Conservation (phyloP, 2,797 vertebrate species). For the Eleutherodactylus coqui region DNA sequence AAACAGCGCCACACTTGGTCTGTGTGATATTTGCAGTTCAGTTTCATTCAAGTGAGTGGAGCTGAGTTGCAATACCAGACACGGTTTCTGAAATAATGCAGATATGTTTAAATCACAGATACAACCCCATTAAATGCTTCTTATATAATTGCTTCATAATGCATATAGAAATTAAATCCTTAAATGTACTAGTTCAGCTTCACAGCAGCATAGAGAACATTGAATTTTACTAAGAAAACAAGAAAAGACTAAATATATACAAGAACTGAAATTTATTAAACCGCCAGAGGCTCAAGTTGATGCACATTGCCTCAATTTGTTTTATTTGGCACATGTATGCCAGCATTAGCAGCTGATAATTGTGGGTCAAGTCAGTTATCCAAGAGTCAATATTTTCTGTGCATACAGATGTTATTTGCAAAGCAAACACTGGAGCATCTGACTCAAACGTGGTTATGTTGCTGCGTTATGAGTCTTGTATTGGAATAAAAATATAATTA, state of each 20-base stretch:
- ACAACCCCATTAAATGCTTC: neutral
- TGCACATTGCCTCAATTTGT: neutral
- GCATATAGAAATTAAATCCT: neutral
- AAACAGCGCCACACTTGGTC: no score
- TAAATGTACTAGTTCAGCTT: neutral
- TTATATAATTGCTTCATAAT: neutral
- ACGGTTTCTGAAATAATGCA: neutral
- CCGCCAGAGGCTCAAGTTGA: neutral
- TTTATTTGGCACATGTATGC: neutral
- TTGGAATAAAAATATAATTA: neutral
- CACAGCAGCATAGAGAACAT: neutral
- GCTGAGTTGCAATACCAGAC: neutral
- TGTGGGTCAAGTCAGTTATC: neutral
- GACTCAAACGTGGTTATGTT: neutral
- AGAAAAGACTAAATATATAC: neutral
- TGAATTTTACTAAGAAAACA: neutral
- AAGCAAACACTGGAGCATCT: neutral
- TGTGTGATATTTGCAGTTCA: no score
- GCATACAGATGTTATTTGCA: neutral
- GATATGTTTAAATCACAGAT: neutral
- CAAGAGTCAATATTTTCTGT: neutral
- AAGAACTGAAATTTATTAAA: neutral
- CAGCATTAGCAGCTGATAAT: constrained; percentile 6
- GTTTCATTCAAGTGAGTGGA: no score
- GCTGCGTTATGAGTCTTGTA: neutral